These are phyloP conservation scores for Nymphalis io DNA, from an alignment of 1,140 invertebrate genomes.

Conservation along the genomic window DNA sequence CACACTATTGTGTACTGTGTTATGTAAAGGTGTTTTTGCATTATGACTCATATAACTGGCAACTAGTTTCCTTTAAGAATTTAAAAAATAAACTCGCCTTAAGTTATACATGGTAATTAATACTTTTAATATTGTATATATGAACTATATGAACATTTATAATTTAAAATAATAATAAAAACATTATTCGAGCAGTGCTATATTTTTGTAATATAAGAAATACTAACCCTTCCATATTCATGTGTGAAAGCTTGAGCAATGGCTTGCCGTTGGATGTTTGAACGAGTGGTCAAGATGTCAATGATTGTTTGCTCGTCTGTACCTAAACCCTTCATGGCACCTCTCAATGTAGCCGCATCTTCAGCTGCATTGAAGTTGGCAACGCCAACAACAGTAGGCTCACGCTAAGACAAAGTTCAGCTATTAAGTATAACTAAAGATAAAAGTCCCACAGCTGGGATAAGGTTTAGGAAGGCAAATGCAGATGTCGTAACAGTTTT, in stretches of 20 bases:
- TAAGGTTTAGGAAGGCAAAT: too few relatives aligned
- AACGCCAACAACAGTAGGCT: constrained; percentile 83
- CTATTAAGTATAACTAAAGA: background rate
- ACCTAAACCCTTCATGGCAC: constrained; percentile 89
- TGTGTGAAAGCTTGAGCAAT: constrained; percentile 85
- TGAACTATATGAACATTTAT: too few relatives aligned
- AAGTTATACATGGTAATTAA: too few relatives aligned
- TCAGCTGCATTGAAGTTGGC: constrained; percentile 83
- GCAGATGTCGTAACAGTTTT: too few relatives aligned
- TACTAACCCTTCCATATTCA: constrained; percentile 87
- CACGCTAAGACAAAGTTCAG: constrained; percentile 68
- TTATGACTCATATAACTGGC: background rate
- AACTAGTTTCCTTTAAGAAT: background rate
- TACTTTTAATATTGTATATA: too few relatives aligned
- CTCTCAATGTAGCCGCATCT: constrained; percentile 85
- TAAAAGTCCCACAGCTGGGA: background rate
- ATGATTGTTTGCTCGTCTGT: constrained; percentile 90
- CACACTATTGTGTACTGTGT: background rate
- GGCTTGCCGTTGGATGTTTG: constrained; percentile 85
- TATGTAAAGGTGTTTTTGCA: constrained; percentile 3
- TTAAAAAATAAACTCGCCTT: background rate
- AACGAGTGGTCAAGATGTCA: constrained; percentile 84
- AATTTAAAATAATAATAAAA: too few relatives aligned
- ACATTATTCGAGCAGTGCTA: too few relatives aligned
- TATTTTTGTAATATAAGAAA: background rate